These are phyloP conservation scores for Eristalis arbustorum DNA, from an alignment of 2,888 invertebrate species.

Conservation along the genomic window DNA sequence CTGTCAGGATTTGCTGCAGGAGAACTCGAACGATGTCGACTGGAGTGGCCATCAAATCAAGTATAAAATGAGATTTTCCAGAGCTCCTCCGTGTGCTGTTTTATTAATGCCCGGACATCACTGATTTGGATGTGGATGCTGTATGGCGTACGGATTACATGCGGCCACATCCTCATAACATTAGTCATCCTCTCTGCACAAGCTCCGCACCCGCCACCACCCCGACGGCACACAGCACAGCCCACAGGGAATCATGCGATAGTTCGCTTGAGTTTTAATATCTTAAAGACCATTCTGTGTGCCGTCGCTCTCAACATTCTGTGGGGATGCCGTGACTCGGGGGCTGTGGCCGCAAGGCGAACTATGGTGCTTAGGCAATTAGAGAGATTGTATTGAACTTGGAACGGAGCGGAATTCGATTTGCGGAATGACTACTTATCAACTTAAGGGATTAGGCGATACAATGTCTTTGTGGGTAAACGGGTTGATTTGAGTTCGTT, in stretches of 20 bases:
- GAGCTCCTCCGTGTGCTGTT: conserved; percentile 59
- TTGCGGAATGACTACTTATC: background rate
- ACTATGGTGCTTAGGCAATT: conserved; percentile 11
- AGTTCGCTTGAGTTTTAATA: conserved; percentile 49
- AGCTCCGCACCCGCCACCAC: background rate
- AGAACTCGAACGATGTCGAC: conserved; percentile 9
- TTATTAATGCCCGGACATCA: conserved; percentile 61
- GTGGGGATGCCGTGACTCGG: background rate
- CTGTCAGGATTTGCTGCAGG: conserved; percentile 62
- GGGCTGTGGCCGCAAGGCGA: background rate
- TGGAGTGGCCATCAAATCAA: conserved; percentile 48
- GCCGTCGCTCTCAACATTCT: conserved; percentile 11
- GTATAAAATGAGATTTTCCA: conserved; percentile 61
- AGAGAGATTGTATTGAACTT: conserved; percentile 29
- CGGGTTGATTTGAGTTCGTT: background rate
- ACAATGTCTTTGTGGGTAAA: background rate
- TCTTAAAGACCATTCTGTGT: conserved; percentile 24
- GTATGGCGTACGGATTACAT: conserved; percentile 50
- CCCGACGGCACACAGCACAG: background rate
- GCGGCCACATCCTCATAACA: conserved; percentile 57
- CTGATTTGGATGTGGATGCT: conserved; percentile 54
- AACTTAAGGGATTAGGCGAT: background rate
- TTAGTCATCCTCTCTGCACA: conserved; percentile 17
- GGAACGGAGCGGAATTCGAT: background rate
- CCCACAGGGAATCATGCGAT: conserved; percentile 41